Evolutionary conservation across 2,797 vertebrate genomes (phyloP), one percentile per base, ranked within the genome.

Genomic region (Muraenolepis orangiensis): DNA sequence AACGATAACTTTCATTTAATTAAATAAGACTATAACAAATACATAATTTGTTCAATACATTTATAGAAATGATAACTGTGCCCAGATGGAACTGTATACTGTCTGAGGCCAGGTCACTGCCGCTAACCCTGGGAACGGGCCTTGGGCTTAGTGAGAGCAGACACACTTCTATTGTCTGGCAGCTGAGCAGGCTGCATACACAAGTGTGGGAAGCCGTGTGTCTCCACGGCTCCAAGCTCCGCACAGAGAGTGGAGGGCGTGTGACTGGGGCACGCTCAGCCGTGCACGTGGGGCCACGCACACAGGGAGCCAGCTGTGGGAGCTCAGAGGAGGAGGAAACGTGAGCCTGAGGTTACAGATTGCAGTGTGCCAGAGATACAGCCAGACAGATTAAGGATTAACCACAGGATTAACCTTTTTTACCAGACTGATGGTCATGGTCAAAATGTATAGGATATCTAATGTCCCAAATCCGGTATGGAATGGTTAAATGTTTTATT

Each of bases 181-280:
- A 79, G 88, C 87, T 81, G 84, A 88, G 86, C 80, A 20, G 78
- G 80, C 82, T 84, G 90, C 90, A 90, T 90, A 81, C 80, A 87
- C 73, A 88, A 93, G 90, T 93, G 92, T 94, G 93, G 91, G 93
- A 94, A 93, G 90, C 88, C 78, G 82, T 91, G 91, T 89, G 91
- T 87, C 84, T 14, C 82, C 11, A 76, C 72, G 89, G 84, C 90
- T 92, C 91, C 91, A 88, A 91, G 90, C 87, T 83, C 78, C 81
- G 8, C 23, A 29, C 10, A 67, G 64, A 79, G 77, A 76, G 84
- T 74, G 82, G 79, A 82, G 89, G 83, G 85, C 85, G 86, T 89
- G 90, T 83, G 84, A 91, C 87, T 71, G 66, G 46, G 84, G 87
- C 87, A 84, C 81, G 75, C 66, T 80, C 81, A 31, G 84, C 69